Percentiles rank a stretch among this genome's conserved stretches.
These are phyloP conservation scores for Tinea trinotella DNA, from an alignment of 2,888 invertebrate genomes.

Conservation along the genomic window DNA sequence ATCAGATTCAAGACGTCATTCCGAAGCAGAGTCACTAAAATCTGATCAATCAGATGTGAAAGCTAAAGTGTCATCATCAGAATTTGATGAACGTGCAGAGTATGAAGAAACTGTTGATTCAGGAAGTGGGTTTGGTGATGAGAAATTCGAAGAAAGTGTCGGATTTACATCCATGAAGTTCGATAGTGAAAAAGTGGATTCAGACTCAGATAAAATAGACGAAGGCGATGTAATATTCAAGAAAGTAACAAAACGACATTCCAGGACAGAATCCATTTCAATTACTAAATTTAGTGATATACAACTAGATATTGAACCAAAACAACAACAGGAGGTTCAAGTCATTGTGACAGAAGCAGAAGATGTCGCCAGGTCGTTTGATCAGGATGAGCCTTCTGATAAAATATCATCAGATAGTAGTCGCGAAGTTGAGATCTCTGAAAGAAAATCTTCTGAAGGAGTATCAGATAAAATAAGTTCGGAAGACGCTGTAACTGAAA, in stretches of 20 bases:
- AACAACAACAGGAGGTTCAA: conserved; percentile 60
- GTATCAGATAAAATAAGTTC: conserved; percentile 65
- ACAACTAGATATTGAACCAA: conserved; percentile 38
- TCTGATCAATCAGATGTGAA: conserved; percentile 66
- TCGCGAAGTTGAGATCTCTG: conserved; percentile 64
- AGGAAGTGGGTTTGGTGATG: conserved; percentile 66
- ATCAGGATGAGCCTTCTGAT: conserved; percentile 61
- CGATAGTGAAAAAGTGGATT: conserved; percentile 35
- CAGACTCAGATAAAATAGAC: conserved; percentile 35
- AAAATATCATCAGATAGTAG: conserved; percentile 69
- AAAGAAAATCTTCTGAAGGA: conserved; percentile 65
- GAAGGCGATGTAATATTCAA: conserved; percentile 47
- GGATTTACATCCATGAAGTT: conserved; percentile 57
- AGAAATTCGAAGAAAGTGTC: conserved; percentile 63
- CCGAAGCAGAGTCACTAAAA: conserved; percentile 66
- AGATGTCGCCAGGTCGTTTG: conserved; percentile 54
- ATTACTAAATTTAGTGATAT: conserved; percentile 58
- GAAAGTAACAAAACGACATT: conserved; percentile 61
- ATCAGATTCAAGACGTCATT: conserved; percentile 62
- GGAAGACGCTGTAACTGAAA: conserved; percentile 66
- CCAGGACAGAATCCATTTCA: conserved; percentile 60
- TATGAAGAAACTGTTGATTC: conserved; percentile 62
- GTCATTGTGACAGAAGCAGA: conserved; percentile 65
- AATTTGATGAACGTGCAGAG: conserved; percentile 65
- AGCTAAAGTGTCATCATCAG: conserved; percentile 62